A percentile compares a stretch with the other conserved stretches of the same genome.
Conservation (phyloP, 2,113 vertebrate genomes). For the Haemorhous mexicanus region DNA sequence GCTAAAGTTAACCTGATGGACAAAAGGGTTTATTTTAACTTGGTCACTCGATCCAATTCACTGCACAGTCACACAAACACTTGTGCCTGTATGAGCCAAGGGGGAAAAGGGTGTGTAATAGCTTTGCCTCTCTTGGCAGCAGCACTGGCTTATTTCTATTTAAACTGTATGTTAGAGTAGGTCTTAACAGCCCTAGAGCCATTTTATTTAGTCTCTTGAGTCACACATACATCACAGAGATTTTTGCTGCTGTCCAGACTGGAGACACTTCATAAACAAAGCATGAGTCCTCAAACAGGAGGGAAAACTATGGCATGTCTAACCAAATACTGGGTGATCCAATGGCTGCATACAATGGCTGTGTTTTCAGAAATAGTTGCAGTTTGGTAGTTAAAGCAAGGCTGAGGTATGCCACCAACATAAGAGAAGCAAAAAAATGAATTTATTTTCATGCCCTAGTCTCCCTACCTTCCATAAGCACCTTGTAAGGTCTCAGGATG, state of each 20-base stretch:
- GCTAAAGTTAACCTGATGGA: constrained; percentile 14
- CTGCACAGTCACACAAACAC: constrained; percentile 42
- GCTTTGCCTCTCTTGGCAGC: constrained; percentile 42
- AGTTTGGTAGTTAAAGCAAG: neutral
- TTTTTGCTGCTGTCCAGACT: constrained; percentile 48
- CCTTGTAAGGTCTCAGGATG: neutral
- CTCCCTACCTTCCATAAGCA: neutral
- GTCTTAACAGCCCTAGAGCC: constrained; percentile 24
- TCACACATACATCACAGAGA: constrained; percentile 32
- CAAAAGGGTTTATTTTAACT: constrained; percentile 58
- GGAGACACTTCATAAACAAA: constrained; percentile 48
- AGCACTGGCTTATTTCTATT: constrained; percentile 50
- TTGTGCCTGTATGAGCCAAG: constrained; percentile 7
- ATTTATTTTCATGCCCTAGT: neutral
- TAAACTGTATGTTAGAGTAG: constrained; percentile 41
- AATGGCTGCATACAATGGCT: neutral
- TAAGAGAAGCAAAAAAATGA: neutral
- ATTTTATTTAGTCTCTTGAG: constrained; percentile 55
- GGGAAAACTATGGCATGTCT: neutral
- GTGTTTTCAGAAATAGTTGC: neutral
- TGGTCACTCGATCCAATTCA: constrained; percentile 22
- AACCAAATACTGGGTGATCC: neutral
- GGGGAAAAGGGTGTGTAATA: constrained; percentile 46
- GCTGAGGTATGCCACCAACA: neutral
- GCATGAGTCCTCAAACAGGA: neutral